A percentile compares a stretch with the other conserved stretches of the same genome.
phyloP scores from a whole-genome alignment of 2,888 invertebrate genomes.

The Rhimphoctona megacephalus region DNA sequence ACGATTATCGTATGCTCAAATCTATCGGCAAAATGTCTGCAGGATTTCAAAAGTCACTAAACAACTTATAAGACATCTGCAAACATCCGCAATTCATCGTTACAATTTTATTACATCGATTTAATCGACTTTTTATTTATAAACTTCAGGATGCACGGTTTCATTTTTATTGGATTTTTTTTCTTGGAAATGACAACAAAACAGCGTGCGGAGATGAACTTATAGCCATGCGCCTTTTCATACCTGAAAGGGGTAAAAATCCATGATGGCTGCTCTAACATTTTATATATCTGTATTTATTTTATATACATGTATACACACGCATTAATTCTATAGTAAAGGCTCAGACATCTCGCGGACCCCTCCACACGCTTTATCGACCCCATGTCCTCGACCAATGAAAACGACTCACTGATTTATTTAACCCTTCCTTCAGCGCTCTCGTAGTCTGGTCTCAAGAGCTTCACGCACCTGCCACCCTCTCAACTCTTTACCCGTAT shows the following conservation, averaged over 20 bases:
- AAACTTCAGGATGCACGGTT: too few species aligned
- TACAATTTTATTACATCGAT: neutral
- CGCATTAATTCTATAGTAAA: slow-evolving; percentile 56
- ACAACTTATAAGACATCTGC: neutral
- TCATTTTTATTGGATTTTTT: neutral
- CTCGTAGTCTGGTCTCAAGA: slow-evolving; percentile 60
- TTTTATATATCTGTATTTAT: slow-evolving; percentile 46
- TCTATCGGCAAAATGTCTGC: neutral
- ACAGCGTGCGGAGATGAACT: too few species aligned
- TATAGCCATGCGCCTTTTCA: too few species aligned
- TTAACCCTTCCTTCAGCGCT: slow-evolving; percentile 78
- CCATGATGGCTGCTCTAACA: slow-evolving; percentile 62
- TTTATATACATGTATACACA: slow-evolving; percentile 32
- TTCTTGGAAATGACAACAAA: neutral
- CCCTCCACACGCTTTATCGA: slow-evolving; percentile 69
- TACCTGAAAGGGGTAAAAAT: slow-evolving; percentile 57
- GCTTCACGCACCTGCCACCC: slow-evolving; percentile 76
- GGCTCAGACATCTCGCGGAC: slow-evolving; percentile 58
- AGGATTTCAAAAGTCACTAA: slow-evolving; percentile 11
- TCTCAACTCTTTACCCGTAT: slow-evolving; percentile 72
- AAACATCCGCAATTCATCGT: neutral
- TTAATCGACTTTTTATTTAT: too few species aligned
- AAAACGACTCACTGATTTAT: slow-evolving; percentile 76
- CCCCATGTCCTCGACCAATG: slow-evolving; percentile 77
- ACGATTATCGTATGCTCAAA: neutral